These are phyloP conservation scores for Columba janthina DNA, from an alignment of 2,113 vertebrate species.

Conservation along the genomic window DNA sequence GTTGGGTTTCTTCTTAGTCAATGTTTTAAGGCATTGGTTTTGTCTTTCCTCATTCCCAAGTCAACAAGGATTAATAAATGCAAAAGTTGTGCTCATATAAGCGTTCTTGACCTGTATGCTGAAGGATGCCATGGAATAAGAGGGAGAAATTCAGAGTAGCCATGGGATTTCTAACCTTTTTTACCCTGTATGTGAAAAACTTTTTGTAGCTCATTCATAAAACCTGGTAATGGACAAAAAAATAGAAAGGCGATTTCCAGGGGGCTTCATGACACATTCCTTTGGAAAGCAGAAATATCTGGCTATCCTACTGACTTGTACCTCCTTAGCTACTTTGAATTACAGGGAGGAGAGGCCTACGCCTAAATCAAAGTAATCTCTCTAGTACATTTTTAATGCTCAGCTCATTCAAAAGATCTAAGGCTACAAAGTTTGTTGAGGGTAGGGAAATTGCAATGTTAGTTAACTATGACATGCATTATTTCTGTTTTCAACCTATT, in stretches of 20 bases:
- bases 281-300: background rate
- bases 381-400: background rate
- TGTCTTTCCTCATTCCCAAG: background rate
- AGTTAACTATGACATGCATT: background rate
- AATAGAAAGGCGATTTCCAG: background rate
- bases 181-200: background rate
- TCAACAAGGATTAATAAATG: background rate
- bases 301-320: background rate
- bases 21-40: background rate
- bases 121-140: background rate
- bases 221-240: background rate
- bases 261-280: background rate
- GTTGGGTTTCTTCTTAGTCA: background rate
- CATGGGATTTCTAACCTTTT: background rate
- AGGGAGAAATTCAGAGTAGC: background rate
- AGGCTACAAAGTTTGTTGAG: background rate
- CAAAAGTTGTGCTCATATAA: background rate
- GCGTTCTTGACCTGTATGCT: background rate
- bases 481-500: background rate
- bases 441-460: background rate
- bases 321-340: background rate
- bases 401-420: background rate
- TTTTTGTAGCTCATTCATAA: background rate
- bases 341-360: background rate
- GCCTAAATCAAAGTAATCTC: background rate